Conservation (phyloP, 2,888 invertebrate species). For the Timema cristinae region DNA sequence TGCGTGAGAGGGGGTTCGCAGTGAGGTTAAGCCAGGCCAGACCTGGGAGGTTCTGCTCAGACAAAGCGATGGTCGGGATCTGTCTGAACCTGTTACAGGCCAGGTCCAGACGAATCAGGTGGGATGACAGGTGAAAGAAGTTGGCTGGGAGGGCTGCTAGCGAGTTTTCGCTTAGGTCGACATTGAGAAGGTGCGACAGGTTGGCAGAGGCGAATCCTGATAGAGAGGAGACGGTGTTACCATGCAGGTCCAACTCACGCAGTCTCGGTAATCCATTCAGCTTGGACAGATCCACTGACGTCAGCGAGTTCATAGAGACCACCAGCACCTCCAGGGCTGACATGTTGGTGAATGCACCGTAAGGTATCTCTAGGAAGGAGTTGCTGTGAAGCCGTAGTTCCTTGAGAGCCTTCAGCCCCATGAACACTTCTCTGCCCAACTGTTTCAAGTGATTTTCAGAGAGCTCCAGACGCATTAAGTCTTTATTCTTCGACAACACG, state of each 20-base stretch:
- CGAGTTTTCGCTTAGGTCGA: conserved; percentile 73
- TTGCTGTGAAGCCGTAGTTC: conserved; percentile 73
- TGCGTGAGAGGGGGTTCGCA: conserved; percentile 71
- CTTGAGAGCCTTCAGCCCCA: conserved; percentile 67
- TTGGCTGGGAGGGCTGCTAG: conserved; percentile 74
- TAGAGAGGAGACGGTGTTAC: conserved; percentile 53
- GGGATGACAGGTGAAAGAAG: conserved; percentile 70
- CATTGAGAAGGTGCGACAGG: conserved; percentile 65
- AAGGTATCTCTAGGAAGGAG: conserved; percentile 70
- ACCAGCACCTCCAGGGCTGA: conserved; percentile 60
- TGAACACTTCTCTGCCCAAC: conserved; percentile 69
- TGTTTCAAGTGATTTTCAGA: conserved; percentile 64
- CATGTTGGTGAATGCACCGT: conserved; percentile 70
- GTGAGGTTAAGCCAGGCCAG: conserved; percentile 77
- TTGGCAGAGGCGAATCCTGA: conserved; percentile 73
- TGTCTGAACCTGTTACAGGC: conserved; percentile 75
- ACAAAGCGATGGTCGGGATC: conserved; percentile 71
- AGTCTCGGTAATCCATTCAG: conserved; percentile 71
- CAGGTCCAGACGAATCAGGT: conserved; percentile 69
- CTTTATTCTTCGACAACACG: conserved; percentile 72
- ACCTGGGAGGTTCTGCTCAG: conserved; percentile 67
- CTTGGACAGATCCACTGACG: conserved; percentile 70
- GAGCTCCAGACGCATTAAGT: conserved; percentile 68
- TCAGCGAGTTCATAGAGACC: conserved; percentile 34
- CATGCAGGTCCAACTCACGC: conserved; percentile 58